Evolutionary conservation across 2,113 vertebrate species (phyloP), one percentile per base, ranked within the genome.

Genomic region (Numida meleagris): DNA sequence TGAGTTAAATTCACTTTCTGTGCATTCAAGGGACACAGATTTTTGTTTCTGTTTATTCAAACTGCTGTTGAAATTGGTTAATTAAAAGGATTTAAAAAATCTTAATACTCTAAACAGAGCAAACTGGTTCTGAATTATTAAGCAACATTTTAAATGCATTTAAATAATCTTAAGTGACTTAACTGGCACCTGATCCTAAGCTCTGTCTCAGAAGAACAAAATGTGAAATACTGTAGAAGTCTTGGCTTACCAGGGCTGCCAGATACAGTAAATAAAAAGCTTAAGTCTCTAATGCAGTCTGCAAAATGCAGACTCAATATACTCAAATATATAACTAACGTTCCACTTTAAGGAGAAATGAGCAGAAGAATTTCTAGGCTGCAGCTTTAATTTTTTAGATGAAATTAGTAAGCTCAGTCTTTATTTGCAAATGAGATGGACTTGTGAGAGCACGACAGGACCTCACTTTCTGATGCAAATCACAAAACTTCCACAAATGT

Each of bases 61-160:
- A 98, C 94, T 97, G 97, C 94, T 97, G 93, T 76, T 97, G 96
- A 96, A 98, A 98, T 96, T 97, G 95, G 86, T 96, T 98, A 98
- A 98, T 98, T 98, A 98, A 95, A 97, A 96, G 97, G 98, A 96
- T 97, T 98, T 97, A 92, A 97, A 97, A 97, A 98, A 97, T 96
- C 97, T 96, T 98, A 98, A 97, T 97, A 97, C 94, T 97, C 96
- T 97, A 97, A 98, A 98, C 95, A 97, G 94, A 98, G 95, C 97
- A 98, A 98, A 98, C 98, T 95, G 96, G 98, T 97, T 98, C 96
- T 98, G 97, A 98, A 98, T 98, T 98, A 98, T 98, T 98, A 98
- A 98, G 97, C 97, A 98, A 98, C 97, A 97, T 97, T 97, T 98
- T 97, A 94, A 96, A 96, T 98, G 97, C 97, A 97, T 97, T 80